A percentile compares a stretch with the other conserved stretches of the same genome.
phyloP scores from a whole-genome alignment of 2,888 invertebrate genomes.

The Brachynemurus nebulosus region DNA sequence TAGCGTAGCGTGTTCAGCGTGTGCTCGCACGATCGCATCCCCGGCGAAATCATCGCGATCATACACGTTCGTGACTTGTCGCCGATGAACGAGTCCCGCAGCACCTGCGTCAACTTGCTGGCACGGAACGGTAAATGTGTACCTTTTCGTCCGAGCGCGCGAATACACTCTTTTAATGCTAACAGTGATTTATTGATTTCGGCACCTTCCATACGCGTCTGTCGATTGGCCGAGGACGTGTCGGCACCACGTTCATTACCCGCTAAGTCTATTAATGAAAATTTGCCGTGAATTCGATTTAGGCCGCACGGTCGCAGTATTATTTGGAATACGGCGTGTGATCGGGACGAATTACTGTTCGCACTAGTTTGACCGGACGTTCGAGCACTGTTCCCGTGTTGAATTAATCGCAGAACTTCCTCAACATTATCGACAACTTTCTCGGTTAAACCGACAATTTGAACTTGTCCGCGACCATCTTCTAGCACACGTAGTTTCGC shows the following conservation, averaged over 20 bases:
- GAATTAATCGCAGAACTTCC: slow-evolving; percentile 85
- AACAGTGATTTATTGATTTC: slow-evolving; percentile 93
- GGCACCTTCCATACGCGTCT: slow-evolving; percentile 87
- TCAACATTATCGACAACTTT: slow-evolving; percentile 79
- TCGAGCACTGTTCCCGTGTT: slow-evolving; percentile 74
- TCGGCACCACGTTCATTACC: slow-evolving; percentile 99
- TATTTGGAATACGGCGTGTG: slow-evolving; percentile 97
- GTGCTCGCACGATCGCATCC: slow-evolving; percentile 91
- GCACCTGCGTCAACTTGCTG: slow-evolving; percentile 88
- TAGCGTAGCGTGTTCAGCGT: slow-evolving; percentile 95
- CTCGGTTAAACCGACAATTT: slow-evolving; percentile 92
- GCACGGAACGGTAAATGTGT: slow-evolving; percentile 95
- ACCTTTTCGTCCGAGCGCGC: slow-evolving; percentile 87
- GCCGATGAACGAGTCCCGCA: slow-evolving; percentile 96
- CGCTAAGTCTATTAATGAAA: slow-evolving; percentile 93
- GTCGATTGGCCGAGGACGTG: slow-evolving; percentile 88
- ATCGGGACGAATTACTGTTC: slow-evolving; percentile 94
- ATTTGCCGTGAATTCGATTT: slow-evolving; percentile 84
- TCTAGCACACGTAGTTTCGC: slow-evolving; percentile 88
- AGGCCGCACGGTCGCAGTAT: slow-evolving; percentile 63
- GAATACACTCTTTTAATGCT: slow-evolving; percentile 94
- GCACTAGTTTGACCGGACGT: slow-evolving; percentile 97
- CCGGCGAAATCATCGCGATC: slow-evolving; percentile 99
- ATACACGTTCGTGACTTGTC: slow-evolving; percentile 99
- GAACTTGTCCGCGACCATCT: slow-evolving; percentile 94